These are phyloP conservation scores for Labeo calbasu DNA, from an alignment of 2,797 vertebrate genomes.

Conservation along the genomic window DNA sequence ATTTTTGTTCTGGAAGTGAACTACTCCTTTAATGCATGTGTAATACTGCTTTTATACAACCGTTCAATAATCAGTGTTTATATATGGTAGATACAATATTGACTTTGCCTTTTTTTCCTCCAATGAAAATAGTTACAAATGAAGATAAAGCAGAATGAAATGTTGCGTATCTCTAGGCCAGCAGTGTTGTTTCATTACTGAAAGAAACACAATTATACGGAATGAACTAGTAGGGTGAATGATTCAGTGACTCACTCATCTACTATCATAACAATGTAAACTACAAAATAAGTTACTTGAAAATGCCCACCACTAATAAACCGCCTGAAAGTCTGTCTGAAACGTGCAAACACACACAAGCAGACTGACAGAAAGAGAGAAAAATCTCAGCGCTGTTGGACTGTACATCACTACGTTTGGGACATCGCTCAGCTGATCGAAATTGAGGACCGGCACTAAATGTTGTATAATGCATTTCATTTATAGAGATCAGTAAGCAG, in stretches of 20 bases:
- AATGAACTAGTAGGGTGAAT: background rate
- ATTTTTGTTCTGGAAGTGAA: too few species aligned
- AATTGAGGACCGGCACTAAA: background rate
- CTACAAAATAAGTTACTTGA: background rate
- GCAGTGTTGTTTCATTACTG: background rate
- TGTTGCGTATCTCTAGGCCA: too few species aligned
- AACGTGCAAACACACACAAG: background rate
- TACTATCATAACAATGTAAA: background rate
- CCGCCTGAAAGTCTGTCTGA: background rate
- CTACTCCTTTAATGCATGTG: background rate
- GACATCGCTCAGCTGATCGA: background rate
- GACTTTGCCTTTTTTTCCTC: background rate
- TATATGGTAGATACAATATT: background rate
- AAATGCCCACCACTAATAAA: background rate
- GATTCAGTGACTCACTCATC: conserved; percentile 8
- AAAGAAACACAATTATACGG: background rate
- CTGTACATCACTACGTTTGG: background rate
- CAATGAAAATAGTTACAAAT: background rate
- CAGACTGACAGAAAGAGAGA: background rate
- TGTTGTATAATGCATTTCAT: background rate
- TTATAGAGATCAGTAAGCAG: background rate
- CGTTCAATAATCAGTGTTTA: background rate
- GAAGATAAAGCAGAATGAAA: background rate
- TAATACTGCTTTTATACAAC: conserved; percentile 33
- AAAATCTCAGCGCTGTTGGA: background rate